A percentile compares a stretch with the other conserved stretches of the same genome.
These are phyloP conservation scores for Eurosta solidaginis DNA, from an alignment of 1,140 invertebrate species.

Conservation along the genomic window DNA sequence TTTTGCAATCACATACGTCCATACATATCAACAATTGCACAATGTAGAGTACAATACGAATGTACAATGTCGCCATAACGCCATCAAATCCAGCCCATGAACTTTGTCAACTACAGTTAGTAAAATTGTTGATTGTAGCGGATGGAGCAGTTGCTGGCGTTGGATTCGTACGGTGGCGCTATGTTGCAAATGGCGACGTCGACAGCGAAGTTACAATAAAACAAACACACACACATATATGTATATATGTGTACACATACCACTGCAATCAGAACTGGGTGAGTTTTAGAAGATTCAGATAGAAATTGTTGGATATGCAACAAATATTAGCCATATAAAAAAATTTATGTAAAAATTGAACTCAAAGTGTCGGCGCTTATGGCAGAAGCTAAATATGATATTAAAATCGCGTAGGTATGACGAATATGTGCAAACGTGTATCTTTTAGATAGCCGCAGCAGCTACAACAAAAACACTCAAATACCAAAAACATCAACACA, in stretches of 20 bases:
- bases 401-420: no score
- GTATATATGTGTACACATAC: neutral
- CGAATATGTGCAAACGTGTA: neutral
- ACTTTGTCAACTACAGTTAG: neutral
- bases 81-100: slow-evolving; percentile 3
- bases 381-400: no score
- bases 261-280: no score
- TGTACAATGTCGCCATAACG: slow-evolving; percentile 15
- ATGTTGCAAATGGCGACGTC: neutral
- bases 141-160: neutral
- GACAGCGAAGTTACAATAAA: neutral
- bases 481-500: neutral
- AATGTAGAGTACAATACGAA: neutral
- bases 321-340: neutral
- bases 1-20: no score
- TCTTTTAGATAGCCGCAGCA: neutral
- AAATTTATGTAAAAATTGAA: neutral
- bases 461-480: neutral
- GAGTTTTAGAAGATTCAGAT: no score
- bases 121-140: neutral
- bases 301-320: no score
- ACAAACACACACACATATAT: neutral
- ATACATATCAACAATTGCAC: neutral
- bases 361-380: neutral
- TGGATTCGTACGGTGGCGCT: neutral